phyloP scores from a whole-genome alignment of 1,140 invertebrate genomes.

The Diorhabda sublineata region DNA sequence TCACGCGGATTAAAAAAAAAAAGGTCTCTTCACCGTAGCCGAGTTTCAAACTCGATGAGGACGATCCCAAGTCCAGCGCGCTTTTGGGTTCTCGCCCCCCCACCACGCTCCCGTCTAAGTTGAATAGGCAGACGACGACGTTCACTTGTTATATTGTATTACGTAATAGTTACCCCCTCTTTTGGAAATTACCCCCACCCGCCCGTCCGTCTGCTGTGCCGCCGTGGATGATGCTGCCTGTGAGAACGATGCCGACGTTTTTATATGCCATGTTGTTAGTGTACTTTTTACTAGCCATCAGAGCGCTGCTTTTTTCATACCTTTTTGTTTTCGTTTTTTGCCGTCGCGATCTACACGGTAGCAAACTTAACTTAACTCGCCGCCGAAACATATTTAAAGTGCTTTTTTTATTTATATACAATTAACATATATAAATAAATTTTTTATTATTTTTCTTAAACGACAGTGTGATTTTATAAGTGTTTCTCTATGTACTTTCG shows the following conservation, averaged over 20 bases:
- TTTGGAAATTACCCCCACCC: slow-evolving; percentile 18
- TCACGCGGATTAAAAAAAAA: slow-evolving; percentile 6
- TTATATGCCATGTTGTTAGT: slow-evolving; percentile 39
- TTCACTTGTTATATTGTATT: slow-evolving; percentile 35
- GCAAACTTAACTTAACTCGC: slow-evolving; percentile 1
- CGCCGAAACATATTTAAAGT: slow-evolving; percentile 6
- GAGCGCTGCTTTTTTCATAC: slow-evolving; percentile 31
- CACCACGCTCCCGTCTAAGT: slow-evolving; percentile 16
- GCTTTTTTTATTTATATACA: slow-evolving; percentile 15
- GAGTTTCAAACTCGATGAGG: slow-evolving; percentile 1
- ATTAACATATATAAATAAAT: not conserved
- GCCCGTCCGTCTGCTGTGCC: slow-evolving; percentile 18
- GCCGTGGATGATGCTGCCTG: slow-evolving; percentile 30
- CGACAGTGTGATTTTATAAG: slow-evolving; percentile 7
- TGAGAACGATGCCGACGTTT: slow-evolving; percentile 31
- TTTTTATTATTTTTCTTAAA: not conserved
- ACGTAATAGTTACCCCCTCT: slow-evolving; percentile 32
- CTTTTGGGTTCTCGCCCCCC: slow-evolving; percentile 12
- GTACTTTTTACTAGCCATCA: slow-evolving; percentile 38
- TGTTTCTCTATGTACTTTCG: slow-evolving; percentile 11
- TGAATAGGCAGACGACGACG: slow-evolving; percentile 28
- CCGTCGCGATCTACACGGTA: slow-evolving; percentile 5
- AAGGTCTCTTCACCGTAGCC: slow-evolving; percentile 7
- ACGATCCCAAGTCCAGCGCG: slow-evolving; percentile 16
- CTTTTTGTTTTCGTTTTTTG: slow-evolving; percentile 31